Evolutionary conservation across 1,140 invertebrate genomes (phyloP).

Genomic region (Meloidogyne chitwoodi): DNA sequence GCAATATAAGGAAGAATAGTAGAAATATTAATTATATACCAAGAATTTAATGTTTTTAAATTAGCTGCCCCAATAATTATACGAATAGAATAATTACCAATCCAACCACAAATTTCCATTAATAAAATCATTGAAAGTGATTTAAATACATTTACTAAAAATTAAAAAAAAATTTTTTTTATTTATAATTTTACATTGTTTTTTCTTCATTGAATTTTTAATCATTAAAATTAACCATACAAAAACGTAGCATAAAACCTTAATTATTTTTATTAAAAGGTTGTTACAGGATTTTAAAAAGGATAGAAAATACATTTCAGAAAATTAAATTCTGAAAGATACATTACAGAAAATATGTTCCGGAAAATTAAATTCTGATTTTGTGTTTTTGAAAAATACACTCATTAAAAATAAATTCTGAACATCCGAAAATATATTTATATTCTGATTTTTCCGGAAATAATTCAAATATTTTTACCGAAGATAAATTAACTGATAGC

Average conservation of each 20-base stretch:
- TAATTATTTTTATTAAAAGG: background rate
- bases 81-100: slow-evolving; percentile 8
- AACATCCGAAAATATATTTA: too few species aligned
- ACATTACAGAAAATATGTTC: too few species aligned
- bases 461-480: background rate
- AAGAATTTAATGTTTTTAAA: background rate
- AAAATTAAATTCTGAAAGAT: too few species aligned
- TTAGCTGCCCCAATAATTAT: slow-evolving; percentile 2
- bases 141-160: slow-evolving; percentile 19
- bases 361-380: too few species aligned
- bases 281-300: too few species aligned
- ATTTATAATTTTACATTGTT: background rate
- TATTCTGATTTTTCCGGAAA: background rate
- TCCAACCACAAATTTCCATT: slow-evolving; percentile 12
- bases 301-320: too few species aligned
- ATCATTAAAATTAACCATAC: background rate
- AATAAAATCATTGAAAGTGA: slow-evolving; percentile 10
- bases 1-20: slow-evolving; percentile 11
- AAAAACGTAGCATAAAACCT: background rate
- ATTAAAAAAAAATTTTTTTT: background rate
- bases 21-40: slow-evolving; percentile 11
- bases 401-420: too few species aligned
- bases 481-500: background rate
- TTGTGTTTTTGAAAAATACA: too few species aligned
- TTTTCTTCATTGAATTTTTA: background rate